phyloP scores from a whole-genome alignment of 2,113 vertebrate genomes.

The Campylorhamphus procurvoides region DNA sequence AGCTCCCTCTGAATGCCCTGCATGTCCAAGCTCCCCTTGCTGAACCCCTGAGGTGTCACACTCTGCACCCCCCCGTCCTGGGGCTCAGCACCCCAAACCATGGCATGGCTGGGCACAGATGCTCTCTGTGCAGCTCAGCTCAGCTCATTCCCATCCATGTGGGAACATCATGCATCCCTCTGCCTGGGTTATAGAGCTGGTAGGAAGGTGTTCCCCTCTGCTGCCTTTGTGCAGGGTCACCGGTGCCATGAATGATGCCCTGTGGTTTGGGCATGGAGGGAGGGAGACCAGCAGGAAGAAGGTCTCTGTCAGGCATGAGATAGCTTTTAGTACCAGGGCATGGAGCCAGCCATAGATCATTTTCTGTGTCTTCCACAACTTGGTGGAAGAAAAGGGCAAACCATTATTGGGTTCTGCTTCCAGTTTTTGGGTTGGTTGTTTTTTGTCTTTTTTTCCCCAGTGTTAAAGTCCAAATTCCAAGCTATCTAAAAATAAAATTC shows the following conservation, averaged over 20 bases:
- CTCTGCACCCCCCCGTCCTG: background rate
- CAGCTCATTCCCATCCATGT: background rate
- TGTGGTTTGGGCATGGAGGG: background rate
- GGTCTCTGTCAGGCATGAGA: background rate
- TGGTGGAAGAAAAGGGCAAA: background rate
- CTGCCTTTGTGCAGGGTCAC: background rate
- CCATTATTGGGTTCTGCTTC: background rate
- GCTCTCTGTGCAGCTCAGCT: accelerated
- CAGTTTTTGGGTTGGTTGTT: background rate
- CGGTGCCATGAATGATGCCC: background rate
- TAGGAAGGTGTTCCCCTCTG: accelerated
- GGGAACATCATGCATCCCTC: background rate
- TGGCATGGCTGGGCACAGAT: accelerated
- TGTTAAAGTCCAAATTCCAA: background rate
- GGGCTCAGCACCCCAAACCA: background rate
- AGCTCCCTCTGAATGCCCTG: background rate
- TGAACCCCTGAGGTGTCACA: too few relatives aligned
- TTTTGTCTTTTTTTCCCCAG: background rate
- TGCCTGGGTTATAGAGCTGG: background rate
- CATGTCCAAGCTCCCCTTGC: background rate
- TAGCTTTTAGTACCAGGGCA: background rate
- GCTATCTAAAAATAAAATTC: background rate
- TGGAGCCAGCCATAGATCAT: background rate
- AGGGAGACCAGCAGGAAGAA: background rate
- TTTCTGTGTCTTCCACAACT: background rate